Conservation (phyloP, 2,888 invertebrate genomes). For the Trichopoda pennipes region DNA sequence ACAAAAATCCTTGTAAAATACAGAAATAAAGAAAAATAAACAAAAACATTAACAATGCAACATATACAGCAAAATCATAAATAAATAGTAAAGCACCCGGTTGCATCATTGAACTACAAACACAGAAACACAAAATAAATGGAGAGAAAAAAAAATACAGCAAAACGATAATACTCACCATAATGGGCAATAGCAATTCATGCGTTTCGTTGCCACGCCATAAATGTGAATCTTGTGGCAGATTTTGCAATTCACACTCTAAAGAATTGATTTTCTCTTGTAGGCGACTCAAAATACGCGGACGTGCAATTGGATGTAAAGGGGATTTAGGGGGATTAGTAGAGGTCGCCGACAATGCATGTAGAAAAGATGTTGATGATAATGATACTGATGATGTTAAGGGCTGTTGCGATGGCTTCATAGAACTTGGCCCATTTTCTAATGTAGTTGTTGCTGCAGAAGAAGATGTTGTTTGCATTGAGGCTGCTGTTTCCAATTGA, state of each 20-base stretch:
- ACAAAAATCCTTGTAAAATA: constrained; percentile 17
- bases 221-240: constrained; percentile 85
- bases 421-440: constrained; percentile 8
- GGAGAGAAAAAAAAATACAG: background rate
- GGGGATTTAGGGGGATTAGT: constrained; percentile 74
- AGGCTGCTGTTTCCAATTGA: constrained; percentile 25
- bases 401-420: background rate
- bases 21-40: constrained; percentile 23
- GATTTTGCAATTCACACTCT: constrained; percentile 85
- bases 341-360: constrained; percentile 30
- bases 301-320: constrained; percentile 78
- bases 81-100: constrained; percentile 1
- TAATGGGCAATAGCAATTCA: constrained; percentile 85
- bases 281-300: constrained; percentile 82
- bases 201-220: constrained; percentile 89
- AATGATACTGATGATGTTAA: background rate
- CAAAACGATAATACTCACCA: constrained; percentile 82
- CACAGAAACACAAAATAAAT: background rate
- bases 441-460: constrained; percentile 15
- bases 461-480: constrained; percentile 10
- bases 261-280: constrained; percentile 85
- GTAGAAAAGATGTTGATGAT: background rate
- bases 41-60: constrained; percentile 17
- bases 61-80: background rate
- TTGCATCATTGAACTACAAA: constrained; percentile 1